Base-by-base conservation (phyloP, 1,140 invertebrate genomes). In the Oppia nitens region DNA sequence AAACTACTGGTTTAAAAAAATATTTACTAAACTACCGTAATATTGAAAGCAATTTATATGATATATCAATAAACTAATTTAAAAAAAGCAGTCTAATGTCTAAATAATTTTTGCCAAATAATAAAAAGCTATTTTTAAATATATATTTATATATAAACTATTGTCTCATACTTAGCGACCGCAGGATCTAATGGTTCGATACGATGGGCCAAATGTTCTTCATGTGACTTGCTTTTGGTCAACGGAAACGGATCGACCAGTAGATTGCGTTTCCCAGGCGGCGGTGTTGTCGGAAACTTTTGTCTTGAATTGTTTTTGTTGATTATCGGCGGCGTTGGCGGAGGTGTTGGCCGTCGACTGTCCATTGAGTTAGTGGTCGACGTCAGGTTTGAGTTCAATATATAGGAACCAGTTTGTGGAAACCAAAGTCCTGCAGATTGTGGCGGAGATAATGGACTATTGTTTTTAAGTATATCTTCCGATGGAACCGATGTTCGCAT, bases 201-300 rank as follows among this genome's bases (percentile, higher is more conserved):
- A 28, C 70, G 66, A 62, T 74, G 81, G 27, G 79, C 83, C 24
- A 92, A 75, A 69, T 92, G 87, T 11, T 85, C 89, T 73, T 93
- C 88, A 71, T 92, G 87, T 28, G 88, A 92, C 67, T 87, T 86
- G 56, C 87, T 92, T 73, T 90, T 91, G 27, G 82, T 87, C 55
- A 92, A 74, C 20, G 85, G 80, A 68, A 77, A 78, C 26, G 73
- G 69, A 63, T 81, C 77, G 1, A 11, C 28, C 60, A 77, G 69
- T 25, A 74, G 65, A 45, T 72, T 69, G 68, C 82, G 85, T 65
- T 80, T 81, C 59, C 75, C 76, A 23, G 85, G 79, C 48, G 86
- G 85, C 40, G 86, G 86, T 24, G 85, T 89, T 6, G 81, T 82
- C 24, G 82, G 80, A 70, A 83, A 84, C 70, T 83, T 83, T 40